Evolutionary conservation across 2,888 invertebrate species (phyloP).

Genomic region (Panopea generosa): DNA sequence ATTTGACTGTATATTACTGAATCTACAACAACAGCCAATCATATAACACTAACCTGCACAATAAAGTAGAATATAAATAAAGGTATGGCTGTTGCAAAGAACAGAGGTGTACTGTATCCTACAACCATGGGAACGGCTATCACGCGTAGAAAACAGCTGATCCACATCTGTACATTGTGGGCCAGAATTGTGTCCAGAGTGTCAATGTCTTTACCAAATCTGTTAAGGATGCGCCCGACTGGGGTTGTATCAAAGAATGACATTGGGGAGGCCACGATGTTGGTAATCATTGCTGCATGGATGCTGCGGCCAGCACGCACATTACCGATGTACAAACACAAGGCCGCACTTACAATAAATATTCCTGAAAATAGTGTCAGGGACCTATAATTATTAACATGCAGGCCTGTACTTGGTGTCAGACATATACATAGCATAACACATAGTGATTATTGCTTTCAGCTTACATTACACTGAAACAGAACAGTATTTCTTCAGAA

Average conservation of each 20-base stretch:
- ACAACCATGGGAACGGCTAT: conserved; percentile 75
- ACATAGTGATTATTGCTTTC: no score
- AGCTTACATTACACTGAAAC: no score
- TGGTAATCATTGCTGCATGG: conserved; percentile 71
- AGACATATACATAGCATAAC: no score
- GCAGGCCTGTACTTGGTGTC: no score
- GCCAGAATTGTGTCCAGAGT: conserved; percentile 78
- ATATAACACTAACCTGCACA: conserved; percentile 76
- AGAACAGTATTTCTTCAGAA: no score
- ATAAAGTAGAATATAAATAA: conserved; percentile 77
- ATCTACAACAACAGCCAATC: no score
- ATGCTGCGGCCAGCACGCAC: conserved; percentile 64
- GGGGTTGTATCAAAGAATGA: conserved; percentile 82
- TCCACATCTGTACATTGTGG: conserved; percentile 64
- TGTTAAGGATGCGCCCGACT: conserved; percentile 78
- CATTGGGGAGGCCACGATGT: conserved; percentile 78
- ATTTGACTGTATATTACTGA: no score
- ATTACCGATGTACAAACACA: conserved; percentile 62
- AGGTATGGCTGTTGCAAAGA: conserved; percentile 74
- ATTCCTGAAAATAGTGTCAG: conserved; percentile 40
- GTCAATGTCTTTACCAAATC: conserved; percentile 82
- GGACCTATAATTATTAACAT: no score
- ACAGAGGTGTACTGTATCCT: conserved; percentile 74
- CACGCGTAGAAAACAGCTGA: conserved; percentile 68
- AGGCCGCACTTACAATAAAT: conserved; percentile 46